These are phyloP conservation scores for Perithous albicinctus DNA, from an alignment of 2,888 invertebrate species.

Conservation along the genomic window DNA sequence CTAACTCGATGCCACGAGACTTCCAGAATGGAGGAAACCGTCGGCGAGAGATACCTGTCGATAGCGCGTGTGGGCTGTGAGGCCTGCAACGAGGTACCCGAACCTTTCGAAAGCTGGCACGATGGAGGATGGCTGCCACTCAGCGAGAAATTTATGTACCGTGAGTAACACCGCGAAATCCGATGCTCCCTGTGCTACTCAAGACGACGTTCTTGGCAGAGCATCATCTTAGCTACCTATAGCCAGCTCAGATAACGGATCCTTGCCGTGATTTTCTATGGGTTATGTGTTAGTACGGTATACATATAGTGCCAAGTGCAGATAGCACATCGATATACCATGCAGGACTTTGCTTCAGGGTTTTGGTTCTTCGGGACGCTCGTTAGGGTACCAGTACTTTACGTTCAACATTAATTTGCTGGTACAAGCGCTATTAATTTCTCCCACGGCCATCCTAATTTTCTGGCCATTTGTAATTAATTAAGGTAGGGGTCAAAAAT, in stretches of 20 bases:
- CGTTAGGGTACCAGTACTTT: background rate
- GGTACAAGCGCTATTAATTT: background rate
- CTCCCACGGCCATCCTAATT: too few species aligned
- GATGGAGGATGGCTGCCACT: slow-evolving; percentile 55
- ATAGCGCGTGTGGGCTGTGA: slow-evolving; percentile 43
- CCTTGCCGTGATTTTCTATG: slow-evolving; percentile 32
- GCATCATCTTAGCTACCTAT: slow-evolving; percentile 30
- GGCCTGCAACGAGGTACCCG: background rate
- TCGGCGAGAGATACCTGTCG: slow-evolving; percentile 60
- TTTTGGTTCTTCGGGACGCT: background rate
- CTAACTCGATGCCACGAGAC: slow-evolving; percentile 19
- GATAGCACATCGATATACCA: slow-evolving; percentile 1
- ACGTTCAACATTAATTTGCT: background rate
- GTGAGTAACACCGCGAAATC: slow-evolving; percentile 65
- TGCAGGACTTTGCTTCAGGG: slow-evolving; percentile 4
- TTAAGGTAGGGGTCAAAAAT: too few species aligned
- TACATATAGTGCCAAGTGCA: slow-evolving; percentile 10
- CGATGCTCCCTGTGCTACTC: slow-evolving; percentile 61
- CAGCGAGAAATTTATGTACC: slow-evolving; percentile 66
- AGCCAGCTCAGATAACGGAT: slow-evolving; percentile 49
- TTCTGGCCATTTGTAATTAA: too few species aligned
- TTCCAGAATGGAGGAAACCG: slow-evolving; percentile 34
- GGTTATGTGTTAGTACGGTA: background rate
- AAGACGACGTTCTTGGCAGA: slow-evolving; percentile 56
- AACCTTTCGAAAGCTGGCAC: slow-evolving; percentile 35